These are phyloP conservation scores for Aspidoscelis tigris DNA, from an alignment of 2,113 vertebrate species.

Conservation along the genomic window DNA sequence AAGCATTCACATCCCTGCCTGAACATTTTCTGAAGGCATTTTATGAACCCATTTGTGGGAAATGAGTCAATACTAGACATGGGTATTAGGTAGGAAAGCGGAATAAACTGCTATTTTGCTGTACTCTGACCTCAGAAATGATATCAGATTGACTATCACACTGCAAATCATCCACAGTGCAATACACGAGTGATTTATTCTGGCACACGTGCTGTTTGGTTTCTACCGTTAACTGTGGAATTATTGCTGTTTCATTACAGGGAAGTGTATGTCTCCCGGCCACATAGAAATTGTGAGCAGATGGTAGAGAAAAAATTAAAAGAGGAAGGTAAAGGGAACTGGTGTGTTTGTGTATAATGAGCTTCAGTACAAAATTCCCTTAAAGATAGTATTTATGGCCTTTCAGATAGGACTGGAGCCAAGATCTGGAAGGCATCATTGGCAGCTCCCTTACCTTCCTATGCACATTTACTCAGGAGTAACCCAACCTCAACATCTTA, in stretches of 20 bases:
- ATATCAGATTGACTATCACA: slow-evolving; percentile 41
- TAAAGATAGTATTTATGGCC: background rate
- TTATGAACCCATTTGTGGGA: slow-evolving; percentile 53
- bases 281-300: slow-evolving; percentile 46
- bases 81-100: slow-evolving; percentile 15
- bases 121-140: slow-evolving; percentile 49
- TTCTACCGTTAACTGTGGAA: slow-evolving; percentile 27
- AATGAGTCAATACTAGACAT: slow-evolving; percentile 38
- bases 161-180: slow-evolving; percentile 32
- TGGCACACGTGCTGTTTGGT: slow-evolving; percentile 5
- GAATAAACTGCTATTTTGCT: slow-evolving; percentile 37
- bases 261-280: slow-evolving; percentile 4
- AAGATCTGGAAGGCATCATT: background rate
- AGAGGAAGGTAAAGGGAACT: slow-evolving; percentile 30
- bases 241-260: slow-evolving; percentile 24
- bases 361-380: slow-evolving; percentile 9
- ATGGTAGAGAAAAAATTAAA: slow-evolving; percentile 38
- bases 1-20: slow-evolving; percentile 28
- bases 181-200: slow-evolving; percentile 38
- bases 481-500: background rate
- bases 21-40: slow-evolving; percentile 49
- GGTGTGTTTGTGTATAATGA: accelerated
- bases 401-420: background rate
- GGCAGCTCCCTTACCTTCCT: background rate
- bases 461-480: background rate